Conservation (phyloP, 2,113 vertebrate species). For the Cromileptes altivelis region DNA sequence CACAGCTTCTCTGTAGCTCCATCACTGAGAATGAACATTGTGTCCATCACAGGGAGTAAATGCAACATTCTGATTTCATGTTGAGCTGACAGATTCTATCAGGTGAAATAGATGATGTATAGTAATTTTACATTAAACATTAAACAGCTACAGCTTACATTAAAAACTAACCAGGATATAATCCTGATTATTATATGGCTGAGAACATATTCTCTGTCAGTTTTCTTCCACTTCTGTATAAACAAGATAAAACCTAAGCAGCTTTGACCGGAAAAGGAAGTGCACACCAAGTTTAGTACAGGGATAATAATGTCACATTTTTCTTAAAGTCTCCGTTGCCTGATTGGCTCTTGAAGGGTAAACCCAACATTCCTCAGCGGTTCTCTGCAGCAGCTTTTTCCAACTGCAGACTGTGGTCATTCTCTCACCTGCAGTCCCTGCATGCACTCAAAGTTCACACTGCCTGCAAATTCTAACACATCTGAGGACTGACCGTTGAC, state of each 20-base stretch:
- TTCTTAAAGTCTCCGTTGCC: constrained; percentile 53
- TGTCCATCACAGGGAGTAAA: background rate
- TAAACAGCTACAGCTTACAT: background rate
- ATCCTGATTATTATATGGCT: background rate
- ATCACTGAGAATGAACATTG: background rate
- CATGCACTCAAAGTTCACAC: constrained; percentile 39
- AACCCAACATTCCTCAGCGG: constrained; percentile 72
- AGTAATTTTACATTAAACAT: too few relatives aligned
- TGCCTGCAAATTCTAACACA: constrained; percentile 14
- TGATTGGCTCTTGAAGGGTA: constrained; percentile 77
- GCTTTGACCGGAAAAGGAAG: constrained; percentile 61
- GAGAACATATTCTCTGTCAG: background rate
- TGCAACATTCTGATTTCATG: background rate
- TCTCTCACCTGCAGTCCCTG: constrained; percentile 60
- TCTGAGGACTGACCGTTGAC: constrained; percentile 6
- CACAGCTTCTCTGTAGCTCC: constrained; percentile 56
- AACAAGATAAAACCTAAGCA: constrained; percentile 59
- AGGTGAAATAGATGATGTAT: background rate
- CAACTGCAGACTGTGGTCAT: constrained; percentile 52
- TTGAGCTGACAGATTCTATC: background rate
- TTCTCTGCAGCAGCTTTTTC: constrained; percentile 59
- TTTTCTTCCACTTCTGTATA: constrained; percentile 23
- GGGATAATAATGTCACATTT: constrained; percentile 68
- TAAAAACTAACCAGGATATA: background rate
- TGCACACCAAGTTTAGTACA: constrained; percentile 65